These are phyloP conservation scores for Pteropus alecto DNA, from an alignment of 2,113 vertebrate genomes.

Conservation along the genomic window DNA sequence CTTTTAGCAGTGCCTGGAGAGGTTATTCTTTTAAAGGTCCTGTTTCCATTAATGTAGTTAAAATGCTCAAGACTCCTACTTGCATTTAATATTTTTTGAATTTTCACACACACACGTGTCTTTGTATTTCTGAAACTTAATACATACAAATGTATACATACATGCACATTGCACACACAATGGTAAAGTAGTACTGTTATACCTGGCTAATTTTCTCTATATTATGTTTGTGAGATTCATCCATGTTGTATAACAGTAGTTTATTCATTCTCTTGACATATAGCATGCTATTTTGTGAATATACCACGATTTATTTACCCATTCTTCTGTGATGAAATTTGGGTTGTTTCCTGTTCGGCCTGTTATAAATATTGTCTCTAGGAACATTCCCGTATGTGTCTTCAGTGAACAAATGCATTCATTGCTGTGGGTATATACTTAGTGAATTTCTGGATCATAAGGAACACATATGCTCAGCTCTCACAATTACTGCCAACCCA, in stretches of 20 bases:
- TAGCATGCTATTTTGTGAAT: neutral
- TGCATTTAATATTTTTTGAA: neutral
- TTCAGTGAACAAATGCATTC: neutral
- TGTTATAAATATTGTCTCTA: slow-evolving; percentile 2
- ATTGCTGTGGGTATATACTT: neutral
- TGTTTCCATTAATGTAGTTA: neutral
- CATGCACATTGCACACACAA: too few species aligned
- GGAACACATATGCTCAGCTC: neutral
- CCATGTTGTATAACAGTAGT: neutral
- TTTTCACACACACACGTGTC: neutral
- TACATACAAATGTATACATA: neutral
- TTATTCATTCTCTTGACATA: neutral
- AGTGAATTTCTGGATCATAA: slow-evolving; percentile 16
- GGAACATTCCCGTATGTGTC: neutral
- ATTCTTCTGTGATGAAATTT: slow-evolving; percentile 19
- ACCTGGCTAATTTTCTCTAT: neutral
- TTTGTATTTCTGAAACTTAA: neutral
- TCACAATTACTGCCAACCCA: neutral
- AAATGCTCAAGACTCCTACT: neutral
- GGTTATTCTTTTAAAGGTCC: neutral
- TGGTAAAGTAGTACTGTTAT: neutral
- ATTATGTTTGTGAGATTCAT: neutral
- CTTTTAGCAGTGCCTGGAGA: neutral
- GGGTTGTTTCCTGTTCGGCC: slow-evolving; percentile 35
- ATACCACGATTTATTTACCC: neutral